phyloP scores from a whole-genome alignment of 2,888 invertebrate genomes.

The Rhagonycha lutea region DNA sequence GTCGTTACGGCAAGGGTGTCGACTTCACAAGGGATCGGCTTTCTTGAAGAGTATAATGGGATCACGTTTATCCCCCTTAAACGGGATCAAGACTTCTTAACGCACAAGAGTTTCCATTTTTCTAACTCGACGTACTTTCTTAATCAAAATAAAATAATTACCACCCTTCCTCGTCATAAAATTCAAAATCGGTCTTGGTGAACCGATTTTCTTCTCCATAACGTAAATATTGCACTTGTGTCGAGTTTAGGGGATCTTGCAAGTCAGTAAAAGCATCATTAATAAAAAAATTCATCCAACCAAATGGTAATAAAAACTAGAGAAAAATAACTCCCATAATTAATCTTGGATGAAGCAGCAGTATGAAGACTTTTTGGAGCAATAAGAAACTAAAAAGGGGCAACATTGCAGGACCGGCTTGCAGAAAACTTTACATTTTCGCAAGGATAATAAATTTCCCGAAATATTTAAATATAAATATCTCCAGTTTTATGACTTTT shows the following conservation, averaged over 20 bases:
- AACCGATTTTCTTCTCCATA: neutral
- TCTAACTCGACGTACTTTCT: constrained; percentile 19
- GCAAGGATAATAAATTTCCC: too few relatives aligned
- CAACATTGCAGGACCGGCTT: neutral
- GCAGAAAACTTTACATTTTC: neutral
- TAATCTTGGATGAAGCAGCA: neutral
- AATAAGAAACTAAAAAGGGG: neutral
- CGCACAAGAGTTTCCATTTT: constrained; percentile 49
- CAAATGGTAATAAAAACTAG: neutral
- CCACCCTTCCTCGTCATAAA: neutral
- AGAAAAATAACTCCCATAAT: neutral
- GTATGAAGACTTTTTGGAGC: neutral
- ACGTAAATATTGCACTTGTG: neutral
- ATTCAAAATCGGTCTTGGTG: neutral
- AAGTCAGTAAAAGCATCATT: neutral
- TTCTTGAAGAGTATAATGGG: constrained; percentile 57
- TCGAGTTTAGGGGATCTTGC: neutral
- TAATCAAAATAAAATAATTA: neutral
- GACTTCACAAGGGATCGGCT: constrained; percentile 55
- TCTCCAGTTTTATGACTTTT: too few relatives aligned
- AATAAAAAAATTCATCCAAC: neutral
- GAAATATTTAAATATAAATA: too few relatives aligned
- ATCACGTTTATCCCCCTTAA: constrained; percentile 58
- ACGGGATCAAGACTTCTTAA: constrained; percentile 52
- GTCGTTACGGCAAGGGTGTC: constrained; percentile 52